A percentile compares a stretch with the other conserved stretches of the same genome.
These are phyloP conservation scores for Sus cebifrons DNA, from an alignment of 2,797 vertebrate genomes.

Conservation along the genomic window DNA sequence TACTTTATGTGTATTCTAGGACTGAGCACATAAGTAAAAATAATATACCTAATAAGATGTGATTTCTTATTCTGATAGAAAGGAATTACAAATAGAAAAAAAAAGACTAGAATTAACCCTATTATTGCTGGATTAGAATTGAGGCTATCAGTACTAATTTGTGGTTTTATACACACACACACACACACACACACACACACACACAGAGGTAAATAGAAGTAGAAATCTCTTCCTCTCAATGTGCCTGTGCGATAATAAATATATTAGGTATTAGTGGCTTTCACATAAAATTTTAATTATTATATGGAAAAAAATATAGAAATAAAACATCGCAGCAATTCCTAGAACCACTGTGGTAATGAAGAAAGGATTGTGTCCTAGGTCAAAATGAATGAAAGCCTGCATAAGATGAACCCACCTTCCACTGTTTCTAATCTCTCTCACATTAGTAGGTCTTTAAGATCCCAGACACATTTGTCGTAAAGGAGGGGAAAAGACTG, in stretches of 20 bases:
- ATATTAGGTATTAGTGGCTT: background rate
- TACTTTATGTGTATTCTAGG: background rate
- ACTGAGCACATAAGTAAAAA: background rate
- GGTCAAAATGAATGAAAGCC: background rate
- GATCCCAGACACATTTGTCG: background rate
- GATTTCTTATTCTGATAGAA: background rate
- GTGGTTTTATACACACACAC: background rate
- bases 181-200: background rate
- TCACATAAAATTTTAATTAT: conserved; percentile 27
- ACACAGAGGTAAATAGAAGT: background rate
- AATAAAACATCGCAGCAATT: conserved; percentile 28
- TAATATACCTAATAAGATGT: background rate
- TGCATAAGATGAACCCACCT: background rate
- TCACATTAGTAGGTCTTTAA: background rate
- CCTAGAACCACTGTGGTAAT: background rate
- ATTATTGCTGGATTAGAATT: background rate
- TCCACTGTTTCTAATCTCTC: background rate
- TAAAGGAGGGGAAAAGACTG: background rate
- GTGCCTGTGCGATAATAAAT: background rate
- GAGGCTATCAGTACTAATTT: background rate
- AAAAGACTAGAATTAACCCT: background rate
- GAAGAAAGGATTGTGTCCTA: background rate
- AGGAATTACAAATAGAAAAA: conserved; percentile 1
- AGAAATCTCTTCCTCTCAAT: background rate
- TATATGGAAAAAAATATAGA: background rate